Evolutionary conservation across 2,797 vertebrate genomes (phyloP).

Genomic region (Helicolenus hilgendorfi): DNA sequence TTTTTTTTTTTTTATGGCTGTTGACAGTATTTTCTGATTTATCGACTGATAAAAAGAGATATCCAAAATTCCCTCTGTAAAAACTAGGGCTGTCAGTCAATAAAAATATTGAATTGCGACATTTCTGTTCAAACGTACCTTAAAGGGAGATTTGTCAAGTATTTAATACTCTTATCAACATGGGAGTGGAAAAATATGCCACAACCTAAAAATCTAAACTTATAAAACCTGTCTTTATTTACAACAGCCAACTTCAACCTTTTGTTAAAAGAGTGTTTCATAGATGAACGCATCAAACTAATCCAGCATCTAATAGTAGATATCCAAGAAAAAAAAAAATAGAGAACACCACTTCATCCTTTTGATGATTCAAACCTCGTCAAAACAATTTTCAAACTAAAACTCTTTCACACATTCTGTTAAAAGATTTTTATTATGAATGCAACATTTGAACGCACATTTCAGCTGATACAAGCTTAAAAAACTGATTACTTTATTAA

Average conservation of each 20-base stretch:
- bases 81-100: too few species aligned
- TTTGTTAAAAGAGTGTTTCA: neutral
- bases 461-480: slow-evolving; percentile 7
- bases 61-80: too few species aligned
- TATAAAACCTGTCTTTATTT: too few species aligned
- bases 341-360: neutral
- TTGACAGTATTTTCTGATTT: too few species aligned
- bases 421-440: slow-evolving; percentile 44
- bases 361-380: neutral
- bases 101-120: too few species aligned
- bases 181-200: too few species aligned
- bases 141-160: too few species aligned
- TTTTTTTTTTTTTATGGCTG: too few species aligned
- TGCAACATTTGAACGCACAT: neutral
- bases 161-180: too few species aligned
- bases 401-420: slow-evolving; percentile 4
- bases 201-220: too few species aligned
- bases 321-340: neutral
- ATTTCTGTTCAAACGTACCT: too few species aligned
- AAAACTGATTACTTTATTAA: slow-evolving; percentile 15
- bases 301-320: neutral
- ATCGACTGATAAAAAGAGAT: too few species aligned
- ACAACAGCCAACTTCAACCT: neutral
- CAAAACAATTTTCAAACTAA: neutral
- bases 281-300: neutral